Evolutionary conservation across 2,113 vertebrate species (phyloP).

Genomic region (Synchiropus splendidus): DNA sequence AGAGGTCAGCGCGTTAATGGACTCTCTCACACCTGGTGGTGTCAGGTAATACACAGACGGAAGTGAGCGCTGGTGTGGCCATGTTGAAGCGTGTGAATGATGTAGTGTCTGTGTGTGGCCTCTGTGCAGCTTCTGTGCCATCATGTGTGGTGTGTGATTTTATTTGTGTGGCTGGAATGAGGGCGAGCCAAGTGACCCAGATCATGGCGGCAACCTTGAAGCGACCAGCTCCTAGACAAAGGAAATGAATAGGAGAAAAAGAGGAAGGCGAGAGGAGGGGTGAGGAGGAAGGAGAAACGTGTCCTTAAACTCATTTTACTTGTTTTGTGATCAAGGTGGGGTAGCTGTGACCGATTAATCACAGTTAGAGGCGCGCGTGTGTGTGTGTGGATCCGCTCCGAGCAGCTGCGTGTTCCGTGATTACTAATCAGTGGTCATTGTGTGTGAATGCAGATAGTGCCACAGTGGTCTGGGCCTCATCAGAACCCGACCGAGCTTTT

Average conservation of each 20-base stretch:
- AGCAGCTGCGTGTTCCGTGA: too few species aligned
- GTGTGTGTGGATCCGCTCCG: neutral
- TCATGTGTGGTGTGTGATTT: too few species aligned
- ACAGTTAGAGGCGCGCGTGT: conserved; percentile 24
- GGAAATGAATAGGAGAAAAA: conserved; percentile 10
- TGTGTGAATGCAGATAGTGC: too few species aligned
- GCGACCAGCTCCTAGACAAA: conserved; percentile 45
- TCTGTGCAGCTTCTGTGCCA: too few species aligned
- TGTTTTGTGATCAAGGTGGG: conserved; percentile 54
- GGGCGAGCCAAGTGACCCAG: conserved; percentile 52
- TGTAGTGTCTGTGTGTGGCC: conserved; percentile 1
- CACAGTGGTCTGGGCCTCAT: too few species aligned
- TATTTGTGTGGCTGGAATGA: conserved; percentile 33
- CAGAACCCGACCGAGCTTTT: too few species aligned
- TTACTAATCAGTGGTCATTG: too few species aligned
- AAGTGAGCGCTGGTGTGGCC: conserved; percentile 18
- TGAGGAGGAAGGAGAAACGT: conserved; percentile 26
- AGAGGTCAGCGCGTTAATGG: conserved; percentile 54
- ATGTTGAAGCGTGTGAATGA: too few species aligned
- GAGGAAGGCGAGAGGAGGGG: neutral
- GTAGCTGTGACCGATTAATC: conserved; percentile 53
- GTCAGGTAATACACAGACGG: conserved; percentile 56
- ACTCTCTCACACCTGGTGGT: conserved; percentile 56
- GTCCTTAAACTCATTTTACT: conserved; percentile 58
- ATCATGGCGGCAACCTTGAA: conserved; percentile 59